Evolutionary conservation across 2,888 invertebrate species (phyloP), one percentile per base, ranked within the genome.

Genomic region (Osmoderma eremita): DNA sequence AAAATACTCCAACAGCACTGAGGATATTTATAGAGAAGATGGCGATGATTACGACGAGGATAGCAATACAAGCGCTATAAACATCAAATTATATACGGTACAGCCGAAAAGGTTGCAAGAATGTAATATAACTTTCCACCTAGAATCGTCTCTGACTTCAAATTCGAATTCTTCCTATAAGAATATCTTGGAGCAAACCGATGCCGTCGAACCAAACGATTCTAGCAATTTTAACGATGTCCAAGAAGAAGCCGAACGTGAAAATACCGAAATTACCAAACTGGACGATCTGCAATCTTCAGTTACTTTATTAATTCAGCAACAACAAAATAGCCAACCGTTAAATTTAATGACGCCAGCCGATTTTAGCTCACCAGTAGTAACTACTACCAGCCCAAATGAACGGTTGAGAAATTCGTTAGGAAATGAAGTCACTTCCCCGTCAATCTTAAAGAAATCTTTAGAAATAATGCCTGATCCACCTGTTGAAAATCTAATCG

Each of bases 101-200:
- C 94, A 95, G 78, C 93, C 94, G 24, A 94, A 94, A 82, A 93
- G 94, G 2, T 84, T 97, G 69, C 95, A 96, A 82, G 93, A 95
- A 58, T 76, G 76, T 56, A 75, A 70, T 12, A 79, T 82, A 8
- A 78, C 76, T 2, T 82, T 78, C 69, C 78, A 78, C 65, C 78
- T 80, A 0, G 81, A 80, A 48, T 70, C 67, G 8, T 71, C 72
- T 1, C 64, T 72, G 22, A 69, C 69, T 1, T 68, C 69, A 0
- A 72, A 73, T 54, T 58, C 69, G 54, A 68, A 73, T 56, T 67
- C 71, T 1, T 68, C 73, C 17, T 72, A 72, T 39, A 68, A 72
- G 8, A 70, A 72, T 49, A 66, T 69, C 0, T n/a, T 41, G 6
- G 73, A 74, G 39, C 56, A 65, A 12, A 56, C 63, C 4, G 71